Base-by-base conservation (phyloP, 1,140 invertebrate genomes). In the Halictus rubicundus region DNA sequence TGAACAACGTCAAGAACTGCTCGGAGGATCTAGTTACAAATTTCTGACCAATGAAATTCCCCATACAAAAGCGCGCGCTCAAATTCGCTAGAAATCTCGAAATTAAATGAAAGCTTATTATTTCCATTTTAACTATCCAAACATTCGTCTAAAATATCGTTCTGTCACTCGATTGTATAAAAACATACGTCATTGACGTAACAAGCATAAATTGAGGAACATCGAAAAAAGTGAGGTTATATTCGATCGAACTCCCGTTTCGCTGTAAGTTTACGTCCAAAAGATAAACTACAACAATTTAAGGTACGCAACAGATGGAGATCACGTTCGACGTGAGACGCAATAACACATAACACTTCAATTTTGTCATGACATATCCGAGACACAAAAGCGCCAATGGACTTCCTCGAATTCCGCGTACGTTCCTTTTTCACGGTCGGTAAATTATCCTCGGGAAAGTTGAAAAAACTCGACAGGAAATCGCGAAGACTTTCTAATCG, bases 381-480 rank as follows among this genome's bases (percentile, higher is more conserved):
- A 42, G n/a, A 71, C 59, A 78, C 68, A 68, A 78, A 78, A 71
- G 57, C 68, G 57, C 39, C 76, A 78, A 63, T 72, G 60, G 59
- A 71, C 64, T 71, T 78, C 76, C 23, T 59, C 68, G 59, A 78
- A 72, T 78, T 78, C 59, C 46, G 23, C 37, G 21, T 72, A 32
- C 76, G 32, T 64, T 49, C 19, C 23, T 72, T 71, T 78, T 59
- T 78, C 60, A 78, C 68, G 59, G 68, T 71, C 68, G 76, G 68
- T 78, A 78, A 78, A 78, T 72, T 78, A 78, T 78, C 68, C 71
- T 37, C 69, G 69, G 63, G 69, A 19, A 52, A 5, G 14, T 52
- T 19, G 16, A 21, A 19, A n/a, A 52, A 16, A 21, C 6, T 5
- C 10, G 14, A 42, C 49, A 49, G 12, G 5, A 3, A 32, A 32